A percentile compares a stretch with the other conserved stretches of the same genome.
phyloP scores from a whole-genome alignment of 2,113 vertebrate species.

The Pipa parva region DNA sequence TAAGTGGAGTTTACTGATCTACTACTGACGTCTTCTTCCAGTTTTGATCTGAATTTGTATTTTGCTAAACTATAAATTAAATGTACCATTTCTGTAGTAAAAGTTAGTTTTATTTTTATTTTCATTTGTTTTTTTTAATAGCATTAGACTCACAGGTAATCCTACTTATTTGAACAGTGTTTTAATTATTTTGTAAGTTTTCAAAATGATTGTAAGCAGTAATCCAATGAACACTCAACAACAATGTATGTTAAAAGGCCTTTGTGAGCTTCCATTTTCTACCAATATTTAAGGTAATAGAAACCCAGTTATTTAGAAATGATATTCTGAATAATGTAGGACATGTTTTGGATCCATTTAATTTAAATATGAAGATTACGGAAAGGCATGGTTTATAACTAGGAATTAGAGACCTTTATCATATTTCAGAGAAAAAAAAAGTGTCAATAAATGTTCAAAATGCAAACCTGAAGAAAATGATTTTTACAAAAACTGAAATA shows the following conservation, averaged over 20 bases:
- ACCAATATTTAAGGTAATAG: not conserved
- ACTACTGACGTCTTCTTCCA: conserved; percentile 78
- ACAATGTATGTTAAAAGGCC: not conserved
- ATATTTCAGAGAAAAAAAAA: no score
- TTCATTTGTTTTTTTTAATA: conserved; percentile 58
- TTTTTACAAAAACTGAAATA: no score
- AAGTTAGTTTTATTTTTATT: conserved; percentile 59
- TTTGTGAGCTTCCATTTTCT: not conserved
- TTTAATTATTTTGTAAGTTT: conserved; percentile 54
- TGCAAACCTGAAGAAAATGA: no score
- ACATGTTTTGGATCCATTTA: conserved; percentile 27
- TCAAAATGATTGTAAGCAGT: conserved; percentile 5
- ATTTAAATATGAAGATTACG: no score
- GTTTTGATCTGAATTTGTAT: conserved; percentile 75
- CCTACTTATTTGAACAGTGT: conserved; percentile 60
- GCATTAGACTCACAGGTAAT: conserved; percentile 55
- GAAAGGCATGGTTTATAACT: no score
- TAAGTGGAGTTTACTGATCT: conserved; percentile 65
- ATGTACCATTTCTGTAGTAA: conserved; percentile 68
- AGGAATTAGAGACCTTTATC: no score
- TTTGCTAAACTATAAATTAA: conserved; percentile 81
- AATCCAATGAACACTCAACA: conserved; percentile 14
- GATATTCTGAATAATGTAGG: conserved; percentile 10
- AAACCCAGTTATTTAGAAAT: not conserved
- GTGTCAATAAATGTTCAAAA: no score